phyloP scores from a whole-genome alignment of 2,888 invertebrate species.

The Lymantria monacha region DNA sequence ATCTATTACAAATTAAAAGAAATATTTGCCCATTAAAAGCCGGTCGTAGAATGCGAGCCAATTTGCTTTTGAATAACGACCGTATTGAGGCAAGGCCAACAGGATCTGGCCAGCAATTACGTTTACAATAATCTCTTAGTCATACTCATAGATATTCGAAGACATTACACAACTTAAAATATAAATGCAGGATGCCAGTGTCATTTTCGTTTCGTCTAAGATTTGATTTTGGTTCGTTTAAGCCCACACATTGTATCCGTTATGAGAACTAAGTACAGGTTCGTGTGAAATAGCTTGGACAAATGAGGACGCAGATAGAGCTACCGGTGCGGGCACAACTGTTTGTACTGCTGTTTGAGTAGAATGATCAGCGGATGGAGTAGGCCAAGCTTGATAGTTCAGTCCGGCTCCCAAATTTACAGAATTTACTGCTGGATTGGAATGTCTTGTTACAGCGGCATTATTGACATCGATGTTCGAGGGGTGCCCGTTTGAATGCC shows the following conservation, averaged over 20 bases:
- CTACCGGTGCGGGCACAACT: conserved; percentile 43
- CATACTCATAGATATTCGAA: conserved; percentile 40
- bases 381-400: conserved; percentile 19
- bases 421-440: conserved; percentile 3
- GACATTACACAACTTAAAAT: conserved; percentile 33
- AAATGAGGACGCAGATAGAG: conserved; percentile 57
- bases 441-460: conserved; percentile 10
- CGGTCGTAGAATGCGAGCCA: conserved; percentile 17
- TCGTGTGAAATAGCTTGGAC: conserved; percentile 52
- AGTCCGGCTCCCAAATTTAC: conserved; percentile 1
- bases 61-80: conserved; percentile 49
- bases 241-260: conserved; percentile 45
- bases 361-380: conserved; percentile 25
- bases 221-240: conserved; percentile 25
- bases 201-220: conserved; percentile 12
- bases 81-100: conserved; percentile 48
- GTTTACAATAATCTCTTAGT: conserved; percentile 41
- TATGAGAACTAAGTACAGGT: conserved; percentile 15
- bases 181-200: conserved; percentile 50
- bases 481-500: conserved; percentile 11
- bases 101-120: conserved; percentile 50
- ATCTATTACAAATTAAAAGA: conserved; percentile 10
- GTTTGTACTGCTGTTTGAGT: conserved; percentile 38
- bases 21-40: conserved; percentile 8
- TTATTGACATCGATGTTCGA: conserved; percentile 6